Evolutionary conservation across 2,797 vertebrate genomes (phyloP).

Genomic region (Pseudomugil gertrudae): DNA sequence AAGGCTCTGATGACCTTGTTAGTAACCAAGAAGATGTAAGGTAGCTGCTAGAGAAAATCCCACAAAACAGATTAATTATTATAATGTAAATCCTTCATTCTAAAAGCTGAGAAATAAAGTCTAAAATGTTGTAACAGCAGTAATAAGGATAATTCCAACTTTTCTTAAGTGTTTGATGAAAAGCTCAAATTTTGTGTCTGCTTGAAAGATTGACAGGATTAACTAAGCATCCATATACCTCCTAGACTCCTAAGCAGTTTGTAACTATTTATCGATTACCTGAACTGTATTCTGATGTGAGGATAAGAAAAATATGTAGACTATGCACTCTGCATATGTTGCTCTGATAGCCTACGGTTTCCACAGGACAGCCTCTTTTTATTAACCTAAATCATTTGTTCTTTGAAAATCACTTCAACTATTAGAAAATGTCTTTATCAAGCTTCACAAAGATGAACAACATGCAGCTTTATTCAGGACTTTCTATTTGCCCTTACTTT

Average conservation of each 20-base stretch:
- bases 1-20: neutral
- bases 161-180: neutral
- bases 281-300: constrained; percentile 8
- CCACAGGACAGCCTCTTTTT: neutral
- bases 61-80: neutral
- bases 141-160: neutral
- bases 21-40: neutral
- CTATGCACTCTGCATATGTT: neutral
- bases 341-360: neutral
- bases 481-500: neutral
- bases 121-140: neutral
- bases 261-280: constrained; percentile 25
- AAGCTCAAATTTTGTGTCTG: neutral
- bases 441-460: neutral
- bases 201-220: neutral
- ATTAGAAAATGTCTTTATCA: neutral
- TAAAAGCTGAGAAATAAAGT: neutral
- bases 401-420: neutral
- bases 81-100: neutral
- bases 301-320: constrained; percentile 9
- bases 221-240: neutral
- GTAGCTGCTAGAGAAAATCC: constrained; percentile 7
- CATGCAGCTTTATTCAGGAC: neutral
- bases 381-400: neutral
- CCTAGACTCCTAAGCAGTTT: constrained; percentile 19